Conservation (phyloP, 2,797 vertebrate genomes). For the Vultur gryphus region DNA sequence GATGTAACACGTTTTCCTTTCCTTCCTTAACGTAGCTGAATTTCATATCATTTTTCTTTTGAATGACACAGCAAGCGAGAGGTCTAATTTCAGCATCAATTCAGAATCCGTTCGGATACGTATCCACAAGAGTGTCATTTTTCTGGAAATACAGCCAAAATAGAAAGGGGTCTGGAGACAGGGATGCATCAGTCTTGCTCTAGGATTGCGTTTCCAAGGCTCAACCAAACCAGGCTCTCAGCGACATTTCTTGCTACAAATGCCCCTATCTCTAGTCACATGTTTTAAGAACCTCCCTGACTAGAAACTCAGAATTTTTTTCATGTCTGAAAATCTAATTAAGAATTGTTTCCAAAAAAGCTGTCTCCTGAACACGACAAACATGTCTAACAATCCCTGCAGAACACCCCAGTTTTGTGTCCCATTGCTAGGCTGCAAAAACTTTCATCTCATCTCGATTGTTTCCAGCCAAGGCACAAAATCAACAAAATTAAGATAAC, state of each 20-base stretch:
- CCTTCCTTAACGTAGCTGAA: neutral
- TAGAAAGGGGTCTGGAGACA: neutral
- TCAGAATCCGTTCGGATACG: accelerated
- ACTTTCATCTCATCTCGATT: neutral
- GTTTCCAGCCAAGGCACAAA: neutral
- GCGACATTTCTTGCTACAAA: neutral
- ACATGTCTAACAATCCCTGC: neutral
- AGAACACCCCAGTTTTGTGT: neutral
- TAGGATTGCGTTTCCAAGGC: neutral
- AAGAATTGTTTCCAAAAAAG: neutral
- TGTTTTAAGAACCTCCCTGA: neutral
- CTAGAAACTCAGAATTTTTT: neutral
- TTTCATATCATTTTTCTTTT: accelerated
- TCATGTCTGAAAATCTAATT: neutral
- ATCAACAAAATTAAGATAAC: neutral
- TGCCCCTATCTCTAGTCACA: too few species aligned
- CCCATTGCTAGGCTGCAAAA: neutral
- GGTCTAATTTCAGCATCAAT: neutral
- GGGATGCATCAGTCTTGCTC: neutral
- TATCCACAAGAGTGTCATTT: neutral
- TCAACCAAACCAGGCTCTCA: neutral
- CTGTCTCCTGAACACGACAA: neutral
- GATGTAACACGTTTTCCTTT: neutral
- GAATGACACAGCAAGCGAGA: neutral
- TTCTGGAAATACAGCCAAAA: neutral